Percentiles rank a stretch among this genome's conserved stretches.
Conservation (phyloP, 2,888 invertebrate genomes). For the Yponomeuta sedellus region DNA sequence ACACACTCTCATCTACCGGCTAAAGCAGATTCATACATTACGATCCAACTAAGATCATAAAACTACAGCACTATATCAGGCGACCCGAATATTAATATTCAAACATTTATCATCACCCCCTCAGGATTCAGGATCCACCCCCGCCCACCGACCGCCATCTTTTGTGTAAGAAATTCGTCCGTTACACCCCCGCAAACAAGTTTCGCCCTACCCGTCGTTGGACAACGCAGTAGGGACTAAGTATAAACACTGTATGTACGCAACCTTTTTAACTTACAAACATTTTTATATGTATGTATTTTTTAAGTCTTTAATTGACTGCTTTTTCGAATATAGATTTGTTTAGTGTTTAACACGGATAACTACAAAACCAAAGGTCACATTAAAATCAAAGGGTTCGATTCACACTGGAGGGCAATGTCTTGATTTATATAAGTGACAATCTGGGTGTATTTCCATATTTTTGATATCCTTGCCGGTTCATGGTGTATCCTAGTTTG, state of each 20-base stretch:
- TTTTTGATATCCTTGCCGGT: too few relatives aligned
- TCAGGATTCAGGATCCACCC: constrained; percentile 24
- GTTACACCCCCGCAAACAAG: constrained; percentile 63
- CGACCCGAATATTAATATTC: constrained; percentile 68
- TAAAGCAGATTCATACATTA: constrained; percentile 68
- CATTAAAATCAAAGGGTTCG: too few relatives aligned
- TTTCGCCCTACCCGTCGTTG: constrained; percentile 68
- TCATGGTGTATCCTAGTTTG: too few relatives aligned
- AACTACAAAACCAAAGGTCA: too few relatives aligned
- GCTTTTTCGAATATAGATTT: too few relatives aligned
- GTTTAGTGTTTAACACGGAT: too few relatives aligned
- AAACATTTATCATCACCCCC: constrained; percentile 69
- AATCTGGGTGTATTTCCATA: too few relatives aligned
- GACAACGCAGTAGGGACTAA: constrained; percentile 18
- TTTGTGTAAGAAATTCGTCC: constrained; percentile 72
- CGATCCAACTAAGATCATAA: constrained; percentile 75
- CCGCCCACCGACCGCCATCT: constrained; percentile 42
- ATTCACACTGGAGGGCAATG: too few relatives aligned
- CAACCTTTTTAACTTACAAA: too few relatives aligned
- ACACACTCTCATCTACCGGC: constrained; percentile 34
- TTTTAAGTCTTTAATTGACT: too few relatives aligned
- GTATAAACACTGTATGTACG: not conserved
- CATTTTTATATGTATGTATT: too few relatives aligned
- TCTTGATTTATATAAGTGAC: too few relatives aligned
- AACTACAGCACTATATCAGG: constrained; percentile 60